Conservation (phyloP, 2,797 vertebrate genomes). For the Scolopax bukidnonensis region DNA sequence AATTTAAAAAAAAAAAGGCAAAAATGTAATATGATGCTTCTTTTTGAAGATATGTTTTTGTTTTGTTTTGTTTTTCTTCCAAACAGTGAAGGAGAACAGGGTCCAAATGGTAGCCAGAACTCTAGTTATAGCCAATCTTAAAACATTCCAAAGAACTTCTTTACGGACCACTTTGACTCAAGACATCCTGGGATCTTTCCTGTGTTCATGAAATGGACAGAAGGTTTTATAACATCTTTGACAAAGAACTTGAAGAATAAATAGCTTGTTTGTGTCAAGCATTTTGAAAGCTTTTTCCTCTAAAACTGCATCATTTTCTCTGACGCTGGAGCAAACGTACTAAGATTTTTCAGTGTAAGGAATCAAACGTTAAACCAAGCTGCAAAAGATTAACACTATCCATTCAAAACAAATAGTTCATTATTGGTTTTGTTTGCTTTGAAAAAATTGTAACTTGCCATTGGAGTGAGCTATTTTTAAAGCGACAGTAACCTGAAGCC, state of each 20-base stretch:
- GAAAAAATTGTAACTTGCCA: slow-evolving; percentile 51
- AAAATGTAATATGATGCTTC: slow-evolving; percentile 1
- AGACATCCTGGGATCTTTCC: slow-evolving; percentile 70
- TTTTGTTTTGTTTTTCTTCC: slow-evolving; percentile 10
- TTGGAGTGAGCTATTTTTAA: slow-evolving; percentile 53
- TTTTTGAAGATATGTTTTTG: slow-evolving; percentile 41
- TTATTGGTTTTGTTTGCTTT: slow-evolving; percentile 61
- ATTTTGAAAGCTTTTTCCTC: slow-evolving; percentile 76
- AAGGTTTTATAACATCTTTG: slow-evolving; percentile 77
- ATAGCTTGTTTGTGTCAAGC: slow-evolving; percentile 82
- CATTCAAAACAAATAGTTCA: slow-evolving; percentile 37
- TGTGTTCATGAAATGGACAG: slow-evolving; percentile 70
- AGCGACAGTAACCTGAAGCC: slow-evolving; percentile 33
- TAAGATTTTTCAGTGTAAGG: slow-evolving; percentile 57
- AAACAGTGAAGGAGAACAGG: slow-evolving; percentile 95
- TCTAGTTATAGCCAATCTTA: slow-evolving; percentile 98
- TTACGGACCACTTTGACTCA: slow-evolving; percentile 80
- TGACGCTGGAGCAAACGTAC: slow-evolving; percentile 59
- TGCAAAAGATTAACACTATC: slow-evolving; percentile 51
- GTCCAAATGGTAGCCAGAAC: slow-evolving; percentile 98
- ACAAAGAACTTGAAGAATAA: slow-evolving; percentile 76
- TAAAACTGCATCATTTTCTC: slow-evolving; percentile 60
- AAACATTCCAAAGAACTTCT: slow-evolving; percentile 79
- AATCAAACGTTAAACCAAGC: slow-evolving; percentile 52
- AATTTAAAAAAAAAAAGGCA: not conserved